Percentiles rank a stretch among this genome's conserved stretches.
These are phyloP conservation scores for pig (Sus scrofa) DNA, from an alignment of 2,113 vertebrate genomes.

Conservation along the genomic window DNA sequence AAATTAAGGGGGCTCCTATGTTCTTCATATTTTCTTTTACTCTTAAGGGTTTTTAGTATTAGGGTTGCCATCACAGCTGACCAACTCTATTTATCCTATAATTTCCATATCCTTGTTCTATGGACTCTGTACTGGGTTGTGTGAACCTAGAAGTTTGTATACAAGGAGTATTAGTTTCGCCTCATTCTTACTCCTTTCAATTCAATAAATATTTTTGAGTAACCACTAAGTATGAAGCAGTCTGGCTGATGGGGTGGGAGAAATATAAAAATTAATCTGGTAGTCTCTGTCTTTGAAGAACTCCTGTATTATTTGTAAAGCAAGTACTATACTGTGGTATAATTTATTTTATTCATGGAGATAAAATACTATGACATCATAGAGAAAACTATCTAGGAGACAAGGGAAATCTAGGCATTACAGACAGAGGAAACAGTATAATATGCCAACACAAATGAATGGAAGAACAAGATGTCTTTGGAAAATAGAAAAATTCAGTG, in stretches of 20 bases:
- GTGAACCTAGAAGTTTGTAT: neutral
- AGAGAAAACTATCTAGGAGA: neutral
- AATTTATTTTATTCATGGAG: neutral
- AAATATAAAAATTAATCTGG: neutral
- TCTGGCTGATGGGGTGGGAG: neutral
- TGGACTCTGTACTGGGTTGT: neutral
- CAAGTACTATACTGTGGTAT: neutral
- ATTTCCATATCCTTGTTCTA: neutral
- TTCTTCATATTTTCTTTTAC: neutral
- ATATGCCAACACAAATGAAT: neutral
- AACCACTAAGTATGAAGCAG: neutral
- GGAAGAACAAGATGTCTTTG: neutral
- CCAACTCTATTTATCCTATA: neutral
- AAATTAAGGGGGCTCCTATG: neutral
- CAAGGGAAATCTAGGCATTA: neutral
- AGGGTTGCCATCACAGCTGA: neutral
- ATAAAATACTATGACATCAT: neutral
- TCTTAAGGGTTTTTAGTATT: neutral
- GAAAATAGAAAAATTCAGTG: neutral
- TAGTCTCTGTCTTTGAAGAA: neutral
- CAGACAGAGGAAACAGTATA: neutral
- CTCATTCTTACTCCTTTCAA: neutral
- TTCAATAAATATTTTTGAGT: slow-evolving; percentile 37
- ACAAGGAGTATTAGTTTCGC: neutral
- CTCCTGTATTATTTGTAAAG: neutral